phyloP scores from a whole-genome alignment of 2,797 vertebrate genomes.

The Thamnophis elegans region DNA sequence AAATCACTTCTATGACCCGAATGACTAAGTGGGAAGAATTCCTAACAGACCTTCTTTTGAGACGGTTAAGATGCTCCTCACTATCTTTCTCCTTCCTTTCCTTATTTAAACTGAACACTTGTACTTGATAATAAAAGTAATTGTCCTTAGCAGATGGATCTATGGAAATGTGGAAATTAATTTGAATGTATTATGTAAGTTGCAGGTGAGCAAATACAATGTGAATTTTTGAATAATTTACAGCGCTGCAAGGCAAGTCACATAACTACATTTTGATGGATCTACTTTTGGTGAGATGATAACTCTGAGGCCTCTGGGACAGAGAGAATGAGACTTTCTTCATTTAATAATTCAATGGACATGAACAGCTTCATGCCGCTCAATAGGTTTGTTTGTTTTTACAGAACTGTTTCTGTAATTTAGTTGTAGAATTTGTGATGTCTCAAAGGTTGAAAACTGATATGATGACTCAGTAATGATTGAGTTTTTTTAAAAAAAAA shows the following conservation, averaged over 20 bases:
- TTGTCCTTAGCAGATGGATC: not conserved
- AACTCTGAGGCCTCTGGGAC: not conserved
- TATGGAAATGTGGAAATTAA: conserved; percentile 21
- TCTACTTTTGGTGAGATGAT: not conserved
- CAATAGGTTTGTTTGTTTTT: not conserved
- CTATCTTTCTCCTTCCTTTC: not conserved
- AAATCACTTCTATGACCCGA: not conserved
- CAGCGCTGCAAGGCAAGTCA: conserved; percentile 2
- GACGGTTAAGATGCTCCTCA: not conserved
- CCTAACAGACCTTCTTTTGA: not conserved
- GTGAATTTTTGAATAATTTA: conserved; percentile 30
- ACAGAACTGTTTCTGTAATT: conserved; percentile 27
- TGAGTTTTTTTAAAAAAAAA: too few relatives aligned
- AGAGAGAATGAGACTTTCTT: not conserved
- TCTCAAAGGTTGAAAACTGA: conserved; percentile 27
- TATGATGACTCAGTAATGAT: conserved; percentile 28
- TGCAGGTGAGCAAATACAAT: conserved; percentile 23
- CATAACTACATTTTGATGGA: conserved; percentile 18
- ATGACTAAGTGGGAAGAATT: not conserved
- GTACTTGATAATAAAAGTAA: conserved; percentile 29
- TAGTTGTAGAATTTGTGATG: conserved; percentile 30
- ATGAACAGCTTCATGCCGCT: conserved; percentile 4
- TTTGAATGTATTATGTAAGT: conserved; percentile 32
- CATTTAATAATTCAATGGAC: conserved; percentile 4
- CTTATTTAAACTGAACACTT: conserved; percentile 6